A percentile compares a stretch with the other conserved stretches of the same genome.
These are phyloP conservation scores for Callyntrura guangdongensis DNA, from an alignment of 2,888 invertebrate species.

Conservation along the genomic window DNA sequence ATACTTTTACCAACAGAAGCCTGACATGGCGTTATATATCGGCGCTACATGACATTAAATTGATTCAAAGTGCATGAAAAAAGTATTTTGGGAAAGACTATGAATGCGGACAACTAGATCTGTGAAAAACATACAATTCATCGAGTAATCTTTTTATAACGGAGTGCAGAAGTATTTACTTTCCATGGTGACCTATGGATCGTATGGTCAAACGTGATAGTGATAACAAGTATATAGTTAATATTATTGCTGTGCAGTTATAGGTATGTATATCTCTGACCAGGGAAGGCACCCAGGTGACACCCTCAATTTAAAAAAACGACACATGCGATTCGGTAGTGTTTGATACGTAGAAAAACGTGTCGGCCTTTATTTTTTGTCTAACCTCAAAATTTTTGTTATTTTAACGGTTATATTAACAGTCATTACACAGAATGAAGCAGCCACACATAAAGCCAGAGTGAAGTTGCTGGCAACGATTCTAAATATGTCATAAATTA, in stretches of 20 bases:
- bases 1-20: slow-evolving; percentile 11
- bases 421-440: too few species aligned
- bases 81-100: not conserved
- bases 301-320: not conserved
- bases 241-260: not conserved
- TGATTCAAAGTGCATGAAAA: not conserved
- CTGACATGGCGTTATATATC: not conserved
- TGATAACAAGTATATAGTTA: not conserved
- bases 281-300: not conserved
- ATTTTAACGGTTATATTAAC: too few species aligned
- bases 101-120: not conserved
- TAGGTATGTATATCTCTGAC: not conserved
- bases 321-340: too few species aligned
- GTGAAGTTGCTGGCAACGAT: too few species aligned
- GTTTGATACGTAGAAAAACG: too few species aligned
- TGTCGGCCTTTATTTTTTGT: too few species aligned
- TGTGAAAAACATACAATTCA: not conserved
- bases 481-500: too few species aligned
- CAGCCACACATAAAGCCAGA: too few species aligned
- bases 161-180: slow-evolving; percentile 13
- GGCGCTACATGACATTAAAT: not conserved
- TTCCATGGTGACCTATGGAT: not conserved
- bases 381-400: too few species aligned
- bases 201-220: too few species aligned
- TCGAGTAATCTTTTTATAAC: not conserved